Conservation (phyloP, 1,140 invertebrate genomes). For the Ephestia elutella region DNA sequence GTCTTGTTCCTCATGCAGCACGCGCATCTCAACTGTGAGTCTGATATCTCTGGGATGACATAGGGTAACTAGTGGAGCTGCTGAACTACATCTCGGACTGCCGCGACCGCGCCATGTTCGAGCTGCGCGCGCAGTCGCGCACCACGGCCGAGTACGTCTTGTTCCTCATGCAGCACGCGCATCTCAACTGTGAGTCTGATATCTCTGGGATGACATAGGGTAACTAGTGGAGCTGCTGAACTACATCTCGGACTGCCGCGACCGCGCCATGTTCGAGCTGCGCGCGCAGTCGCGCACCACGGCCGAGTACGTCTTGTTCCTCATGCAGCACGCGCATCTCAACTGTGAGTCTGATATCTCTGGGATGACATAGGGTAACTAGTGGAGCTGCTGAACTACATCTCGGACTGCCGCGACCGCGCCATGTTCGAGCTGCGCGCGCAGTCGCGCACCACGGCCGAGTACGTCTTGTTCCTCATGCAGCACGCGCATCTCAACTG, state of each 20-base stretch:
- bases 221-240: conserved; percentile 89
- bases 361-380: conserved; percentile 69
- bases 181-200: conserved; percentile 76
- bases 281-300: conserved; percentile 81
- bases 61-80: conserved; percentile 84
- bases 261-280: conserved; percentile 86
- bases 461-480: conserved; percentile 85
- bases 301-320: conserved; percentile 82
- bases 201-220: neutral
- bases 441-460: conserved; percentile 80
- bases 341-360: conserved; percentile 65
- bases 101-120: conserved; percentile 85
- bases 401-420: conserved; percentile 85
- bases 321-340: conserved; percentile 84
- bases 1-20: conserved; percentile 87
- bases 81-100: conserved; percentile 88
- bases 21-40: conserved; percentile 78
- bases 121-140: conserved; percentile 82
- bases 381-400: conserved; percentile 88
- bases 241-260: conserved; percentile 86
- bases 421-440: conserved; percentile 86
- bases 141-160: conserved; percentile 82
- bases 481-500: conserved; percentile 81
- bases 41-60: neutral
- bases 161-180: conserved; percentile 85